phyloP scores from a whole-genome alignment of 2,888 invertebrate genomes.

The Melipona beecheii region DNA sequence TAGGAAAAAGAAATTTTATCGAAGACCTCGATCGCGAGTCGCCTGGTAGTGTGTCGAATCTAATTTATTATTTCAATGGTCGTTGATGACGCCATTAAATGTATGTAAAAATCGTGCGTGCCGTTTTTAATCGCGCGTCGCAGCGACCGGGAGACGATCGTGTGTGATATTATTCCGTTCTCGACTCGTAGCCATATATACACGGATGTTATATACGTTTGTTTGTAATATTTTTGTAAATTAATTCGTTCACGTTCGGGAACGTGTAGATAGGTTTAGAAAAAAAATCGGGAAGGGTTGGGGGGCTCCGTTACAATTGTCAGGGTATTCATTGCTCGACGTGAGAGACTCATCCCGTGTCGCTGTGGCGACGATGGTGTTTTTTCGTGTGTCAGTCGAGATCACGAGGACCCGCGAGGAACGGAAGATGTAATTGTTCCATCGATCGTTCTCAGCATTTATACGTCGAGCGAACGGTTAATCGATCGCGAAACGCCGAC shows the following conservation, averaged over 20 bases:
- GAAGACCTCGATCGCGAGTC: neutral
- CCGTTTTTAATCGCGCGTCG: neutral
- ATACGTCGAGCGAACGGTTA: neutral
- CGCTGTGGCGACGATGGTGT: conserved; percentile 26
- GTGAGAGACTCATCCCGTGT: conserved; percentile 18
- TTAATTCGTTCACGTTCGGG: conserved; percentile 50
- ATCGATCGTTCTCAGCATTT: conserved; percentile 8
- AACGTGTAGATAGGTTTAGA: conserved; percentile 56
- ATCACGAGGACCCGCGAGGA: neutral
- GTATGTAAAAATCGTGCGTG: neutral
- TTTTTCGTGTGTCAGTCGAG: neutral
- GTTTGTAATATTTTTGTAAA: conserved; percentile 64
- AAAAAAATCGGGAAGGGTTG: conserved; percentile 13
- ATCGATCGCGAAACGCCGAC: neutral
- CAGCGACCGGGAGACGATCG: conserved; percentile 40
- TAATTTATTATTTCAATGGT: conserved; percentile 22
- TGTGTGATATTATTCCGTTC: conserved; percentile 58
- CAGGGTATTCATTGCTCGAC: conserved; percentile 45
- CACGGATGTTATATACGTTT: conserved; percentile 36
- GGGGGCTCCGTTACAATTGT: conserved; percentile 30
- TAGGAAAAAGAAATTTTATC: conserved; percentile 8
- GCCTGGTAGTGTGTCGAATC: neutral
- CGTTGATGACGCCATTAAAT: conserved; percentile 14
- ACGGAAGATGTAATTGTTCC: neutral
- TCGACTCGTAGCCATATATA: conserved; percentile 32